Evolutionary conservation across 1,140 invertebrate genomes (phyloP).

Genomic region (Caerostris darwini): DNA sequence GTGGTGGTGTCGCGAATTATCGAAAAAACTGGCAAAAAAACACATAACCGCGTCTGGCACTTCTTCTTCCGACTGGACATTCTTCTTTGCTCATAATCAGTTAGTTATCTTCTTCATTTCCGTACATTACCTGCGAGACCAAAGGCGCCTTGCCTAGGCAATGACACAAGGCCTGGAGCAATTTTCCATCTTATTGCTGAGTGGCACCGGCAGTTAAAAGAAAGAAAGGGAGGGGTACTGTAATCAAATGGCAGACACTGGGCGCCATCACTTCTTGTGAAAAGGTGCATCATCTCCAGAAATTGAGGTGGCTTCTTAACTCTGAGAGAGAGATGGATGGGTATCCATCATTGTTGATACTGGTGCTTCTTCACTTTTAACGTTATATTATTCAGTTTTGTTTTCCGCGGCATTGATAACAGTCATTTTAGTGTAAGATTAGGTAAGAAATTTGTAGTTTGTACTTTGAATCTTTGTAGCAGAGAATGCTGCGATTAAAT

Average conservation of each 20-base stretch:
- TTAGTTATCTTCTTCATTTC: conserved; percentile 63
- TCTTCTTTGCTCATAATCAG: conserved; percentile 57
- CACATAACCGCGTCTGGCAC: conserved; percentile 44
- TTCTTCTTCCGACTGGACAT: conserved; percentile 50
- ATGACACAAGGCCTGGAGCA: conserved; percentile 56
- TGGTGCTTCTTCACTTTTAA: background rate
- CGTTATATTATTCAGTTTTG: background rate
- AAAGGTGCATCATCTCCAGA: background rate
- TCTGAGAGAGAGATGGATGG: conserved; percentile 2
- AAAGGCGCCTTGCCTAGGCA: conserved; percentile 47
- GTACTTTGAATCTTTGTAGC: background rate
- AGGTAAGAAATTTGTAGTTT: background rate
- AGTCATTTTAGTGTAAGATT: background rate
- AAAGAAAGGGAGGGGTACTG: conserved; percentile 54
- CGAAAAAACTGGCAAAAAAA: background rate
- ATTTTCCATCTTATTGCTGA: background rate
- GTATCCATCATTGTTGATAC: background rate
- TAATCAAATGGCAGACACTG: conserved; percentile 62
- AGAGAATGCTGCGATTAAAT: background rate
- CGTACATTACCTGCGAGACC: conserved; percentile 43
- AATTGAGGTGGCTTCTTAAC: background rate
- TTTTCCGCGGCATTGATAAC: background rate
- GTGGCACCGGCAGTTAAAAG: conserved; percentile 35
- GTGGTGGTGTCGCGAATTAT: conserved; percentile 37
- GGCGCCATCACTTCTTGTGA: conserved; percentile 14